A percentile compares a stretch with the other conserved stretches of the same genome.
Conservation (phyloP, 2,113 vertebrate species). For the Lophius piscatorius region DNA sequence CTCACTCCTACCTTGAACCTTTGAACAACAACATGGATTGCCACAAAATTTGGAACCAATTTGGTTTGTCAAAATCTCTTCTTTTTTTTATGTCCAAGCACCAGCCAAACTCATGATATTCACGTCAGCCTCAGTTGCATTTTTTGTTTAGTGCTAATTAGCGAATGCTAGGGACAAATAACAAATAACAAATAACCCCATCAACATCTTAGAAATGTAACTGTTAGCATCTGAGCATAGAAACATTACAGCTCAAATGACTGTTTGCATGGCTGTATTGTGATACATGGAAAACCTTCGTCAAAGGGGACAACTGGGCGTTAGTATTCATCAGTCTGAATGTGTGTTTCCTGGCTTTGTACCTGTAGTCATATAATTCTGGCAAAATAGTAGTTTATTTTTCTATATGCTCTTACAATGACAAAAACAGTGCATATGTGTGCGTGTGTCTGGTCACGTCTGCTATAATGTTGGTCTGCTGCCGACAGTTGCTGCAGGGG, state of each 20-base stretch:
- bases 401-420: conserved; percentile 20
- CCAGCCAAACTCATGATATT: not conserved
- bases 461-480: conserved; percentile 34
- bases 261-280: not conserved
- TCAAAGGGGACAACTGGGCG: not conserved
- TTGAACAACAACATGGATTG: too few relatives aligned
- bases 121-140: not conserved
- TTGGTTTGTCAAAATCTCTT: too few relatives aligned
- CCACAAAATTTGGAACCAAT: too few relatives aligned
- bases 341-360: conserved; percentile 13
- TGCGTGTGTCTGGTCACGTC: conserved; percentile 58
- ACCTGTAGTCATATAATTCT: conserved; percentile 19
- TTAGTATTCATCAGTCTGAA: not conserved
- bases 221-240: not conserved
- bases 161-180: not conserved
- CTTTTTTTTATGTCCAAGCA: not conserved
- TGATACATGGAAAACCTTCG: not conserved
- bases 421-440: conserved; percentile 3
- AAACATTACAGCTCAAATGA: too few relatives aligned
- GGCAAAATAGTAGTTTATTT: conserved; percentile 38
- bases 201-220: too few relatives aligned
- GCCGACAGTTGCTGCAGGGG: conserved; percentile 72
- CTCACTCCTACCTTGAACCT: too few relatives aligned
- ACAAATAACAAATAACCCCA: not conserved
- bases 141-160: not conserved